Evolutionary conservation across 2,888 invertebrate species (phyloP).

Genomic region (Alviniconcha strummeri): DNA sequence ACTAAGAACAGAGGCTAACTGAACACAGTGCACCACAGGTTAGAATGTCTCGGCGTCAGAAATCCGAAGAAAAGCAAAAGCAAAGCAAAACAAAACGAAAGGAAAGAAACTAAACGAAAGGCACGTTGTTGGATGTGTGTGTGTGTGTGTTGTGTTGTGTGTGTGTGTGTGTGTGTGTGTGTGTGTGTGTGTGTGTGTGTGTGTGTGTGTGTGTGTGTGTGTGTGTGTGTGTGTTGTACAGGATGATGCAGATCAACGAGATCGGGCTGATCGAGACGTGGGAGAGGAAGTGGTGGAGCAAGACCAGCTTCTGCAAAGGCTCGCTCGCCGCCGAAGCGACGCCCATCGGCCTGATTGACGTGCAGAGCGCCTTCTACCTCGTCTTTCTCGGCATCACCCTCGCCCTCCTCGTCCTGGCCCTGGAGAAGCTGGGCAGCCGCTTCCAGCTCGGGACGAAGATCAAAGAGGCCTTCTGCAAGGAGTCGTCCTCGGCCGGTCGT

Average conservation of each 20-base stretch:
- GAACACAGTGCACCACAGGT: too few species aligned
- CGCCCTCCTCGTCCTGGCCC: slow-evolving; percentile 28
- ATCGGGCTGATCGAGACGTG: slow-evolving; percentile 52
- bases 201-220: too few species aligned
- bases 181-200: too few species aligned
- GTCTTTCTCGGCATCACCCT: slow-evolving; percentile 45
- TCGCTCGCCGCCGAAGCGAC: slow-evolving; percentile 45
- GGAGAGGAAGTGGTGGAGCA: slow-evolving; percentile 52
- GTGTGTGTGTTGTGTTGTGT: too few species aligned
- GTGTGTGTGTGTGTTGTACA: slow-evolving; percentile 26
- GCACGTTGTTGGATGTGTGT: not conserved
- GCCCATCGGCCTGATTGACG: slow-evolving; percentile 48
- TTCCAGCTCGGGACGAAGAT: not conserved
- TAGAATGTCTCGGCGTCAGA: too few species aligned
- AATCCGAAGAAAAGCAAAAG: too few species aligned
- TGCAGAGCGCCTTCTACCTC: slow-evolving; percentile 54
- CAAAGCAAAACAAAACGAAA: too few species aligned
- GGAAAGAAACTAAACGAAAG: too few species aligned
- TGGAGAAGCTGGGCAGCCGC: slow-evolving; percentile 11
- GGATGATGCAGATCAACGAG: slow-evolving; percentile 50
- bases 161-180: too few species aligned
- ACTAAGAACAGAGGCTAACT: too few species aligned
- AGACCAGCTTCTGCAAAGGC: slow-evolving; percentile 45
- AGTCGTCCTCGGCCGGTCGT: not conserved
- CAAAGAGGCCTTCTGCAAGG: not conserved